Base-by-base conservation (phyloP, 2,113 vertebrate species). In the Proteles cristata region DNA sequence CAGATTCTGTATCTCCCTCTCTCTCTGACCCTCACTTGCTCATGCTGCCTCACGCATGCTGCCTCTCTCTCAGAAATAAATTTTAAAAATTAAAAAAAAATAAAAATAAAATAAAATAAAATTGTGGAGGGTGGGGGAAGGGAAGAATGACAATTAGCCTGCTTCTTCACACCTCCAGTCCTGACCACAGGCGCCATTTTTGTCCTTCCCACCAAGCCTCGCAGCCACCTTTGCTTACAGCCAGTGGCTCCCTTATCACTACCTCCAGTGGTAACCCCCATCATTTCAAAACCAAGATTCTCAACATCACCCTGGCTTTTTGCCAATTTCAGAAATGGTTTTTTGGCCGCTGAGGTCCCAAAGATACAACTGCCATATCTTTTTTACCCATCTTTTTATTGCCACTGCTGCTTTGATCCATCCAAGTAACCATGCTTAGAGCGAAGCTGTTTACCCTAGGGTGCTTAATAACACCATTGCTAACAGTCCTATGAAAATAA, bases 401-500 rank as follows among this genome's bases (percentile, higher is more conserved):
- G 6, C 33, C 68, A 25, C 19, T 48, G 69, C 25, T n/a, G 25
- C 48, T 88, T 43, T 6, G 69, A 48, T 55, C 7, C 48, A 39
- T 53, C 17, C 23, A 16, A 19, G 66, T 39, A 65, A 65, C n/a
- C 31, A 4, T 1, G 4, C 69, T 76, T 35, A 89, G 43, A 55
- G 33, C 35, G 39, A 61, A 66, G 58, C n/a, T 91, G 28, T 74
- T 68, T 55, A 45, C 76, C 25, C 33, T 90, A 73, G 33, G 7
- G 71, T 43, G 9, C 39, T 92, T 80, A 92, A 35, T 53, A 87
- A 73, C 48, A 53, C 65, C 50, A 12, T 35, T 15, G 33, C 45
- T 58, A 58, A 33, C 23, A 35, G 48, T 71, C n/a, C 66, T 90
- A 14, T 88, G 69, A 61, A 86, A 97, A 86, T 68, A 82, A n/a